Evolutionary conservation across 2,113 vertebrate genomes (phyloP).

Genomic region (Cygnus buccinator): DNA sequence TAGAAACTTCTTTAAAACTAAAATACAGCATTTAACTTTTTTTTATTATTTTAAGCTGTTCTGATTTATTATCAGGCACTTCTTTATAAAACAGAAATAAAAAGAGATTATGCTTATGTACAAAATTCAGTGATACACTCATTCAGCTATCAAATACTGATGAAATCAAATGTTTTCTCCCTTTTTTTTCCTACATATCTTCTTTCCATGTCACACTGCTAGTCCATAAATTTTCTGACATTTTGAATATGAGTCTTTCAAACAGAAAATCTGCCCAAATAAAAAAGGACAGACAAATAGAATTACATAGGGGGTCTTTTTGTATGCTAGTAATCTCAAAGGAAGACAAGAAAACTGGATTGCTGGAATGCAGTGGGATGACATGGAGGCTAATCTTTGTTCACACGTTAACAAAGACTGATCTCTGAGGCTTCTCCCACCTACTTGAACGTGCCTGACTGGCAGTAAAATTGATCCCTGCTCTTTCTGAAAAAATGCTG

Average conservation of each 20-base stretch:
- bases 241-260: constrained; percentile 13
- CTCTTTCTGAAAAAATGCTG: neutral
- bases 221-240: neutral
- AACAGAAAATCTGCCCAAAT: neutral
- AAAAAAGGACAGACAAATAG: neutral
- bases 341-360: neutral
- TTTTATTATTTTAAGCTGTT: neutral
- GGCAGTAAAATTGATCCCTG: neutral
- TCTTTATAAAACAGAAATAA: neutral
- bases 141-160: neutral
- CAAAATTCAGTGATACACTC: neutral
- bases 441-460: neutral
- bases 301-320: neutral
- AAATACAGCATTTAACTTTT: neutral
- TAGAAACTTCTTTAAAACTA: neutral
- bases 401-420: neutral
- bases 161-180: neutral
- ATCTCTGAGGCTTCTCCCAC: neutral
- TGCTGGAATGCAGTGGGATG: neutral
- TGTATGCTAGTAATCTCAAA: neutral
- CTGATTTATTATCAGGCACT: neutral
- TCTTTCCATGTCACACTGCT: neutral
- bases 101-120: neutral
- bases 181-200: neutral
- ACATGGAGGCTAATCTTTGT: neutral